phyloP scores from a whole-genome alignment of 2,888 invertebrate genomes.

The Allygus modestus region DNA sequence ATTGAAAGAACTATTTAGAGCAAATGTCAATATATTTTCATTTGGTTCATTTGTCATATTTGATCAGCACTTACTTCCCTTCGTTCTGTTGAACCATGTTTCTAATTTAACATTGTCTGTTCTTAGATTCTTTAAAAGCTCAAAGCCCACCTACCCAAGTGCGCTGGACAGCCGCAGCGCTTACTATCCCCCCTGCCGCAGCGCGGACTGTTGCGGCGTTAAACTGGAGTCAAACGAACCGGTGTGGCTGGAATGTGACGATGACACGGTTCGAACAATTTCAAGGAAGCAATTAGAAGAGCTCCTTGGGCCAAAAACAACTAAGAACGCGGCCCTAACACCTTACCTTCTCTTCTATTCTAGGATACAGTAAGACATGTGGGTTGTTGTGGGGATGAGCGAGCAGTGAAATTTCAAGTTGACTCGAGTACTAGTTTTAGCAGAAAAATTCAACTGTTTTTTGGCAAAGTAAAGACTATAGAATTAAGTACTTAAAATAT shows the following conservation, averaged over 20 bases:
- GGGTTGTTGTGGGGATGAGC: neutral
- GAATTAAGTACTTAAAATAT: too few relatives aligned
- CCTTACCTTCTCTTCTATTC: slow-evolving; percentile 93
- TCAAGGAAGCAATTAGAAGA: slow-evolving; percentile 88
- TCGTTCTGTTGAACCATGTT: too few relatives aligned
- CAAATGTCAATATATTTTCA: too few relatives aligned
- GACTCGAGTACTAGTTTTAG: neutral
- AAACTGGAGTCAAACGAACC: slow-evolving; percentile 72
- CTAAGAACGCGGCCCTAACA: slow-evolving; percentile 85
- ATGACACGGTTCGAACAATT: slow-evolving; percentile 89
- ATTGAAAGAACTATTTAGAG: too few relatives aligned
- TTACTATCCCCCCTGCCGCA: slow-evolving; percentile 75
- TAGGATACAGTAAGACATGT: slow-evolving; percentile 70
- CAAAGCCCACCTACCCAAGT: neutral
- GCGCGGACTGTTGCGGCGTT: slow-evolving; percentile 80
- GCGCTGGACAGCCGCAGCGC: slow-evolving; percentile 3
- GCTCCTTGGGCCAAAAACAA: slow-evolving; percentile 84
- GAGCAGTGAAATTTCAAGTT: neutral
- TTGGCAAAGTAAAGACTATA: too few relatives aligned
- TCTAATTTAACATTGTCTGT: too few relatives aligned
- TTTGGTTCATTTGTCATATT: too few relatives aligned
- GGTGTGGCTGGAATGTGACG: slow-evolving; percentile 93
- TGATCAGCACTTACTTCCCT: too few relatives aligned
- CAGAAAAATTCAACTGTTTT: too few relatives aligned
- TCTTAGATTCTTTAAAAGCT: slow-evolving; percentile 8